phyloP scores from a whole-genome alignment of 2,888 invertebrate genomes.

The Apodemia duryi region DNA sequence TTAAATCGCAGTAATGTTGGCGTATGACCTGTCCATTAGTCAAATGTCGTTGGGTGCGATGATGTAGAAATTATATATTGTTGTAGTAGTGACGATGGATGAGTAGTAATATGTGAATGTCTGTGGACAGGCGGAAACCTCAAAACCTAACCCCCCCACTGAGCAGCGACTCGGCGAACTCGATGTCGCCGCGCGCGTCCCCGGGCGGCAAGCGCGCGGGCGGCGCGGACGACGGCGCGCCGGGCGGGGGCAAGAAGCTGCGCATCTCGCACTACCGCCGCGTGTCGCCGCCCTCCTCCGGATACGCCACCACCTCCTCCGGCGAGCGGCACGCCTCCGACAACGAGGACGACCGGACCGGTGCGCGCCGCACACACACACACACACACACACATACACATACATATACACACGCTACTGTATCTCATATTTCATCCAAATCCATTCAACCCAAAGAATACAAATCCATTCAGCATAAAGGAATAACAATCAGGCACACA shows the following conservation, averaged over 20 bases:
- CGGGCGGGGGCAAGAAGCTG: constrained; percentile 84
- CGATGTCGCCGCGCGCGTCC: constrained; percentile 87
- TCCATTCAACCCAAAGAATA: too few species aligned
- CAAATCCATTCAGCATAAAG: too few species aligned
- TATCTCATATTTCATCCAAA: too few species aligned
- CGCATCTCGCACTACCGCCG: constrained; percentile 90
- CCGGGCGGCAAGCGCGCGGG: constrained; percentile 81
- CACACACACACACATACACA: background rate
- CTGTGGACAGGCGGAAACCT: constrained; percentile 85
- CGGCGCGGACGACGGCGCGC: constrained; percentile 71
- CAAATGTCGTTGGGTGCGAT: too few species aligned
- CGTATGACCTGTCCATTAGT: too few species aligned
- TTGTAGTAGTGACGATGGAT: too few species aligned
- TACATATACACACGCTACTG: too few species aligned
- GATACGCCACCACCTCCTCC: constrained; percentile 59
- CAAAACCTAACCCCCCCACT: constrained; percentile 94
- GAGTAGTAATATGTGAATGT: background rate
- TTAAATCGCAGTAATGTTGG: too few species aligned
- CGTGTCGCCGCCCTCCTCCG: constrained; percentile 69
- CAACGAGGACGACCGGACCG: constrained; percentile 71
- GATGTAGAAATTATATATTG: too few species aligned
- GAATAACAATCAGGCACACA: too few species aligned
- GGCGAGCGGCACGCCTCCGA: constrained; percentile 76
- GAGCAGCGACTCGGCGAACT: constrained; percentile 92
- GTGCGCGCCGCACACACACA: constrained; percentile 29